These are phyloP conservation scores for Odobenus rosmarus DNA, from an alignment of 2,113 vertebrate species.

Conservation along the genomic window DNA sequence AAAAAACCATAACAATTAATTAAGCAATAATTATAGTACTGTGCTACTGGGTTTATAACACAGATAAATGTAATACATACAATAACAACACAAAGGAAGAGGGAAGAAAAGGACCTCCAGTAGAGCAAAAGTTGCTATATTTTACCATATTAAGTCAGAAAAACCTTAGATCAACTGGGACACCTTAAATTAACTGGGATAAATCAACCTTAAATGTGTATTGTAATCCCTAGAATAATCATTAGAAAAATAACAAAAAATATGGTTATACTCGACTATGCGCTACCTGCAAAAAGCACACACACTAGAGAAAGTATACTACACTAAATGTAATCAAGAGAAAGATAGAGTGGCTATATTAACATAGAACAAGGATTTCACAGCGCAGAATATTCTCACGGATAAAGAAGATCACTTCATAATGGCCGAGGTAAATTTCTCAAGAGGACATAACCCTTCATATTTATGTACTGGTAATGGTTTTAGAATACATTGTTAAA, in stretches of 20 bases:
- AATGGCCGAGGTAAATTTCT: background rate
- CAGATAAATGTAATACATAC: background rate
- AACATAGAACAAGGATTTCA: background rate
- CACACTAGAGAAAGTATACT: background rate
- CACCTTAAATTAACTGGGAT: background rate
- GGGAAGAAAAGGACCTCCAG: background rate
- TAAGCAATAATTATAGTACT: background rate
- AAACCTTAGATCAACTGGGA: background rate
- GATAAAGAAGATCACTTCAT: background rate
- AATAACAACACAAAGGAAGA: background rate
- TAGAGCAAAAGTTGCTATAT: background rate
- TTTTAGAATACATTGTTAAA: background rate
- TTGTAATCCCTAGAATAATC: background rate
- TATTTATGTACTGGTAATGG: background rate
- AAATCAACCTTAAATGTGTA: background rate
- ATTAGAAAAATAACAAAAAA: background rate
- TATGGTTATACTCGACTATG: background rate
- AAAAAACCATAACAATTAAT: background rate
- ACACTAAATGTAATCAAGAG: background rate
- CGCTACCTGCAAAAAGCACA: background rate
- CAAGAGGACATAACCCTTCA: background rate
- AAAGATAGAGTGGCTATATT: background rate
- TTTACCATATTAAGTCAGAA: background rate
- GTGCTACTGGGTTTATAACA: background rate
- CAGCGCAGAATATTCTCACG: background rate